Base-by-base conservation (phyloP, 2,797 vertebrate genomes). In the Esox masquinongy region DNA sequence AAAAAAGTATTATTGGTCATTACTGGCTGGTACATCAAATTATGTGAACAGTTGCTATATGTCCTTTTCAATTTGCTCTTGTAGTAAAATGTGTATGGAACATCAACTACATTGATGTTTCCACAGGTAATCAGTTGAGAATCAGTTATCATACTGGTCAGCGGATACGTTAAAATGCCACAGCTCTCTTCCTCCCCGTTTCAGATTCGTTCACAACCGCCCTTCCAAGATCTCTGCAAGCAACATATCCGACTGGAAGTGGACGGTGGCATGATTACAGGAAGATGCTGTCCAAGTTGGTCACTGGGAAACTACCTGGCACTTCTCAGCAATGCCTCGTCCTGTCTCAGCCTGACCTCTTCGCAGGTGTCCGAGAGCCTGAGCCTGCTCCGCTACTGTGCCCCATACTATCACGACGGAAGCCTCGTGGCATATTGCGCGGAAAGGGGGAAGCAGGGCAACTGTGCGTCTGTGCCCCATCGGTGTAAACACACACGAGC, bases 261-360 rank as follows among this genome's bases (percentile, higher is more conserved):
- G 1, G 87, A 88, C 9, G 87, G 86, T 36, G 72, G 47, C 14
- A 92, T 91, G 0, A 85, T 88, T 59, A 90, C 92, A 72, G 92
- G 94, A 0, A 91, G 95, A 82, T 99, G 98, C 88, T 99, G 98
- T 89, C 97, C 97, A 0, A 99, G 98, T 91, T 99, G 98, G 98
- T 98, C 98, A 75, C 91, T 99, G 84, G 98, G 98, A 86, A 99
- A 99, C 91, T 98, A 97, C 76, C 94, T 99, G 74, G 96, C 97
- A 4, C 93, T 96, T 73, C 94, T 99, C 72, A 96, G 95, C 81
- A 99, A 99, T 73, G 95, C 95, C 59, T 96, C 97, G n/a, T 95
- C 95, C 0, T 99, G 97, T 87, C 88, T 96, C 84, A 96, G 96
- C 79, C 95, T 98, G 73, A 98, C 96, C 72, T 92, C 95, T 68